Base-by-base conservation (phyloP, 2,888 invertebrate genomes). In the Cheilosia pagana region DNA sequence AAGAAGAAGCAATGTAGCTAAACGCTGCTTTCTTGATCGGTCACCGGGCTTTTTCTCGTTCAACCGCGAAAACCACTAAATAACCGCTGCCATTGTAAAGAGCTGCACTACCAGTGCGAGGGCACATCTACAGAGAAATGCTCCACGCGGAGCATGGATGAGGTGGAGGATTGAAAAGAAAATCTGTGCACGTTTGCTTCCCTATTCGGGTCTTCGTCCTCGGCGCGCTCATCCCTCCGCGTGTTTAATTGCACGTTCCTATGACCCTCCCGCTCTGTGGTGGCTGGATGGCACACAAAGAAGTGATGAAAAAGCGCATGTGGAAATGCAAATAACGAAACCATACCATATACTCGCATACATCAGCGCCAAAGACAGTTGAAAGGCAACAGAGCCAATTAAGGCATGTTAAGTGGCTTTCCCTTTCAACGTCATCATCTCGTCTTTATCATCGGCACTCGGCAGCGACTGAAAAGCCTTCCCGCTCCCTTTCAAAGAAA, bases 351-450 rank as follows among this genome's bases (percentile, higher is more conserved):
- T 35, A 35, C 35, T 35, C 35, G 35, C 1, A 35, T 35, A 12
- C 43, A 70, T 35, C 59, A 21, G 16, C 2, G 6, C 39, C 45
- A 65, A 21, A 65, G 63, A 68, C 83, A 75, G 79, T 75, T 71
- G 79, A 81, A 81, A 86, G 72, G 81, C 76, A 86, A 67, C 75
- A 71, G 31, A 86, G 86, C 81, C 86, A 86, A 86, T 86, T 86
- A 86, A 81, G 81, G 81, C 79, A 86, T 81, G 81, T 71, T 86
- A 86, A 86, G 86, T 86, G 81, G 86, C 86, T 86, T 86, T 86
- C 81, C 81, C 86, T 86, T 86, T 86, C 77, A 63, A 81, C 77
- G 81, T 81, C 79, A 86, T 68, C 81, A 65, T 81, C 50, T 50
- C 76, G 48, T 71, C 71, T 39, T 78, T 57, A 70, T 74, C 65